Conservation (phyloP, 2,113 vertebrate species). For the Paramisgurnus dabryanus region DNA sequence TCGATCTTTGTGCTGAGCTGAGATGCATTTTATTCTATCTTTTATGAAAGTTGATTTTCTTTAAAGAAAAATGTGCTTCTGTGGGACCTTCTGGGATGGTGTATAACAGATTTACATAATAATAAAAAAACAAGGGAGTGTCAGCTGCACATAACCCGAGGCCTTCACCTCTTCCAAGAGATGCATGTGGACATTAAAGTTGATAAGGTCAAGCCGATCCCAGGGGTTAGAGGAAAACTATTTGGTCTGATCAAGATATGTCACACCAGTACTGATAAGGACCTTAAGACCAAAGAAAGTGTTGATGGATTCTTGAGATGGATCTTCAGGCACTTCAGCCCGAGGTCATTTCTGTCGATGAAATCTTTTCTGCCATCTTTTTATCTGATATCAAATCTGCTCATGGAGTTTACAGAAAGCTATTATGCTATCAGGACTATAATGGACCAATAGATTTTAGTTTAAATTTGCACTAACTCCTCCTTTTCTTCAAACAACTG, state of each 20-base stretch:
- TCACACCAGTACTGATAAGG: constrained; percentile 37
- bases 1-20: neutral
- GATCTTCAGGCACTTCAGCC: constrained; percentile 7
- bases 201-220: constrained; percentile 37
- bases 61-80: neutral
- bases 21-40: neutral
- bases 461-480: constrained; percentile 37
- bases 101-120: constrained; percentile 30
- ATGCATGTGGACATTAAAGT: constrained; percentile 19
- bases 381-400: constrained; percentile 34
- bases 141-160: constrained; percentile 30
- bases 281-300: constrained; percentile 22
- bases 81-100: neutral
- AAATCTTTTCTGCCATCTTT: constrained; percentile 4
- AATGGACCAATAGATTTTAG: neutral
- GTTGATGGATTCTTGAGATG: constrained; percentile 20
- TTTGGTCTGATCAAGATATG: constrained; percentile 43
- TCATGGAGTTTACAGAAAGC: constrained; percentile 29
- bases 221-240: constrained; percentile 36
- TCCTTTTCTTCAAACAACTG: constrained; percentile 17
- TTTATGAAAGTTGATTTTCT: neutral
- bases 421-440: constrained; percentile 15
- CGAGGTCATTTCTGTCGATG: constrained; percentile 11
- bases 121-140: constrained; percentile 17
- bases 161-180: constrained; percentile 5